Evolutionary conservation across 2,888 invertebrate species (phyloP).

Genomic region (Hoplodrina ambigua): DNA sequence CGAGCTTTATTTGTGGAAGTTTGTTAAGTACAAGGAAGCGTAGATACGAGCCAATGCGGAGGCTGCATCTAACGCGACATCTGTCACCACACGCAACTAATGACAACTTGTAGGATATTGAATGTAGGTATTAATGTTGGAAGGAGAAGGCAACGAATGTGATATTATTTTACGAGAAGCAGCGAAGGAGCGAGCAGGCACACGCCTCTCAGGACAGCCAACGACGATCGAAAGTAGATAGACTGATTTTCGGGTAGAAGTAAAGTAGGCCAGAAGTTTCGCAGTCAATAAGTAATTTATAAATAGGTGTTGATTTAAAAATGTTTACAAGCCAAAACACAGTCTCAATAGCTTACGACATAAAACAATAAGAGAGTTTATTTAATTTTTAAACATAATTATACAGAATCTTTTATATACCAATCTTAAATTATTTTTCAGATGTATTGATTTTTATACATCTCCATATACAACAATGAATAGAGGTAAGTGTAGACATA

Average conservation of each 20-base stretch:
- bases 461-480: conserved; percentile 89
- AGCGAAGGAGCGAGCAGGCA: conserved; percentile 66
- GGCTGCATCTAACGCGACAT: conserved; percentile 55
- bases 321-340: conserved; percentile 86
- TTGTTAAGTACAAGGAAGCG: conserved; percentile 49
- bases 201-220: conserved; percentile 79
- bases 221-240: conserved; percentile 85
- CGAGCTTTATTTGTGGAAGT: conserved; percentile 53
- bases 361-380: conserved; percentile 89
- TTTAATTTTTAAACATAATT: conserved; percentile 89
- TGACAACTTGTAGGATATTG: conserved; percentile 59
- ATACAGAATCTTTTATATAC: conserved; percentile 89
- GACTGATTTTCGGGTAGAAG: conserved; percentile 90
- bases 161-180: conserved; percentile 87
- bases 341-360: conserved; percentile 86
- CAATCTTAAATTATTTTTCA: conserved; percentile 89
- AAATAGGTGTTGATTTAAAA: conserved; percentile 84
- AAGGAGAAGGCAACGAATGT: conserved; percentile 83
- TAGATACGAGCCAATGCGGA: conserved; percentile 63
- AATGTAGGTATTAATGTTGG: conserved; percentile 68
- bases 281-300: conserved; percentile 85
- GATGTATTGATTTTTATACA: conserved; percentile 90
- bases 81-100: conserved; percentile 47
- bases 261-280: conserved; percentile 85
- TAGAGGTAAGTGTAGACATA: conserved; percentile 88